Evolutionary conservation across 2,888 invertebrate species (phyloP), one percentile per base, ranked within the genome.

Genomic region (Ormyrus thymus): DNA sequence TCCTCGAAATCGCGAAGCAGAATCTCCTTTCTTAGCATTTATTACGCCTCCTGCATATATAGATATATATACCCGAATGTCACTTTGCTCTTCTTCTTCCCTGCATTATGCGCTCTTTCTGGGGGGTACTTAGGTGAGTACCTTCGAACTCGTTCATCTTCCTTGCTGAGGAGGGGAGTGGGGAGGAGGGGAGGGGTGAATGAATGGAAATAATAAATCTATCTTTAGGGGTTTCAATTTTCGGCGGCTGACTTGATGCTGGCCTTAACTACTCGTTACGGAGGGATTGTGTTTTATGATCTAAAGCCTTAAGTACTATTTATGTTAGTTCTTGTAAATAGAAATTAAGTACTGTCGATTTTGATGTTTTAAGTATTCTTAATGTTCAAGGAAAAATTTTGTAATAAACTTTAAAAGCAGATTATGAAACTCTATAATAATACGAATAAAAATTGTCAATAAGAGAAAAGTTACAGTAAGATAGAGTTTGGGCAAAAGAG

Each of bases 171-270:
- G 50, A 9, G 62, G 10, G 15, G 8, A 48, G 48, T 9, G 29
- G n/a, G 7, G 6, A 8, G 1, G 29, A 43, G 13, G 46, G 53
- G 10, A 9, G n/a, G 11, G 69, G 45, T 45, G n/a, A 58, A 56
- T 46, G 46, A 69, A 69, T 69, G 56, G 8, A 13, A 46, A 69
- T 56, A 46, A 69, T 69, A 55, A 55, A 56, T 69, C 55, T 56
- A 45, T 69, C 46, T 69, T 69, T 7, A 10, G 11, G 45, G 29
- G 29, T 29, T 29, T 29, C 29, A 29, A 29, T 29, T 29, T 29
- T 10, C 10, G 13, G 50, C 50, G 56, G 6, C 55, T 15, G 69
- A 56, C 69, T 6, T 1, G 43, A 46, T n/a, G 8, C 15, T 45
- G 56, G 3, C 48, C 56, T 56, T 46, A 9, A 56, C 69, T 69